Conservation (phyloP, 2,113 vertebrate genomes). For the Amblyopsis rosae region DNA sequence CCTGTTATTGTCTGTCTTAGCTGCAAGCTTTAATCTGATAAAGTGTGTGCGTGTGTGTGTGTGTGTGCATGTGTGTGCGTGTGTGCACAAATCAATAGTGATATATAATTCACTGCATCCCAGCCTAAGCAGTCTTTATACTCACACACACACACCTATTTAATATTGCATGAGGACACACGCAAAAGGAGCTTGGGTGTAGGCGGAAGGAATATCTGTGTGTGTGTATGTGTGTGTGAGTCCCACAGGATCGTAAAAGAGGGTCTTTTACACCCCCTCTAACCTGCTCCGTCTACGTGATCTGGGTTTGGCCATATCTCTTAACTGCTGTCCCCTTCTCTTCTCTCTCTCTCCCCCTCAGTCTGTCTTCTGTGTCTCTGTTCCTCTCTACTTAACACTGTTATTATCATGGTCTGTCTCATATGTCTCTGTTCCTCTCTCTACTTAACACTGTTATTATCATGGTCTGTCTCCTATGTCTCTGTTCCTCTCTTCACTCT, state of each 20-base stretch:
- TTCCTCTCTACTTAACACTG: too few relatives aligned
- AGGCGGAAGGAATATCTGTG: constrained; percentile 48
- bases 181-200: constrained; percentile 53
- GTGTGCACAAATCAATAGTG: constrained; percentile 92
- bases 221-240: constrained; percentile 27
- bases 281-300: constrained; percentile 60
- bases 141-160: constrained; percentile 93
- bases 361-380: too few relatives aligned
- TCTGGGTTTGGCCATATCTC: constrained; percentile 54
- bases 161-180: constrained; percentile 98
- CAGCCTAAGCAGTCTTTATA: constrained; percentile 97
- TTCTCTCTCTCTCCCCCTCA: not conserved
- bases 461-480: too few relatives aligned
- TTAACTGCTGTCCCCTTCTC: constrained; percentile 81
- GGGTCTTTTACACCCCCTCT: constrained; percentile 63
- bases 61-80: constrained; percentile 33
- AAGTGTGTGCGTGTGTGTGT: constrained; percentile 41
- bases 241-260: constrained; percentile 56
- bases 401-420: too few relatives aligned
- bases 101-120: constrained; percentile 99
- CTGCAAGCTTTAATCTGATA: constrained; percentile 69
- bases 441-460: too few relatives aligned
- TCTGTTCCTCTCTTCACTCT: too few relatives aligned
- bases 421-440: too few relatives aligned
- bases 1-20: constrained; percentile 52